Evolutionary conservation across 2,888 invertebrate species (phyloP), one percentile per base, ranked within the genome.

Genomic region (Brenthis hecate): DNA sequence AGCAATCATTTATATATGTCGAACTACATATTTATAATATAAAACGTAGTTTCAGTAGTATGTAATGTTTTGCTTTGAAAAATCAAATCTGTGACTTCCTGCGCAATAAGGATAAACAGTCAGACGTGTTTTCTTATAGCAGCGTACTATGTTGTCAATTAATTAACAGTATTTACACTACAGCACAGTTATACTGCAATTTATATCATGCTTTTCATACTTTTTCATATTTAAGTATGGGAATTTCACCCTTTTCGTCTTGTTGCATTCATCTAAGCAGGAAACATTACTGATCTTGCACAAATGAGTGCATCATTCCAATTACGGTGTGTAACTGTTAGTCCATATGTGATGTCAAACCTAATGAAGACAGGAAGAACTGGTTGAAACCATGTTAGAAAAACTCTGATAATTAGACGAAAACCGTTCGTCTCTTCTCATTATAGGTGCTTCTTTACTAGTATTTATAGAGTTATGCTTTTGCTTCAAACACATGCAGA

Each of bases 341-440:
- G 28, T 28, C 72, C 75, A 71, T 72, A 75, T 72, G 81, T 76
- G 78, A 74, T 57, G 66, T 71, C 76, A 73, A 76, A 74, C 69
- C 78, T 85, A 83, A 84, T 81, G 81, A 83, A 78, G 76, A 80
- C 85, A 85, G 82, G 82, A 84, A 78, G 75, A 77, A 83, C 85
- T 81, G 81, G 83, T 80, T 77, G 70, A 76, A 76, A 75, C 78
- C 73, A 75, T 72, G 65, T 66, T 72, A 74, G 74, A 76, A 77
- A 75, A 75, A 73, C 65, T 62, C 47, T 56, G 72, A 65, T 73
- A 36, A 63, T 63, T 55, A 66, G 57, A 67, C 70, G 69, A 68
- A 72, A 70, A 72, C 68, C 68, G 66, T 67, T 65, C 53, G 16
- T 51, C 16, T 53, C 56, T 65, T 55, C 53, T 43, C 56, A 13